Base-by-base conservation (phyloP, 2,888 invertebrate species). In the Meghimatium bilineatum region DNA sequence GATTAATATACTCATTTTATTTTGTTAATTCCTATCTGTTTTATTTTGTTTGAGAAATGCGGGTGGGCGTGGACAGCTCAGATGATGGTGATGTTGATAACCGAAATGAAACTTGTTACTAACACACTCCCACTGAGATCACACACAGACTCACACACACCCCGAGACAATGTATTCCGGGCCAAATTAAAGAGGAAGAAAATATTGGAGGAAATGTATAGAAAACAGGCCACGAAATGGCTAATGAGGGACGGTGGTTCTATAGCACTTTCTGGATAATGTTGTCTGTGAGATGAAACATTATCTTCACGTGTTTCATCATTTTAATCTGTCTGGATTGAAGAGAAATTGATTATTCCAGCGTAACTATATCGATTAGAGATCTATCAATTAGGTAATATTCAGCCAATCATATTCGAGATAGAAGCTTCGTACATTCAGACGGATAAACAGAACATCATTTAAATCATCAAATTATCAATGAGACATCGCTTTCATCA, bases 301-400 rank as follows among this genome's bases (percentile, higher is more conserved):
- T 71, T 71, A 71, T 71, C 71, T 36, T 23, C 36, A 71, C 38
- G 38, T 71, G 71, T 36, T 71, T 71, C 71, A 71, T 71, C 71
- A 71, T 71, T 71, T 71, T 38, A 71, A 38, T 71, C 8, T 71
- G 71, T 71, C 71, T 71, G 38, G 38, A 38, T 71, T 36, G 36
- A 23, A 29, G 38, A 38, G 3, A 36, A 26, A n/a, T 26, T 38
- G 38, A 71, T 71, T 38, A 38, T 38, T 14, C 5, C 8, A 23
- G 36, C 38, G 38, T 26, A 10, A 1, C 38, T 5, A 1, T 20
- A 71, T 71, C 23, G 71, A 71, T 71, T 38, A 63, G 5, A 12
- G 63, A 71, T 71, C 38, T 12, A 38, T 71, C 38, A 26, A 26
- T 38, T 26, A 36, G 38, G 38, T 71, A 23, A 71, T 71, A 8